These are phyloP conservation scores for Hemiscyllium ocellatum DNA, from an alignment of 2,113 vertebrate species.

Conservation along the genomic window DNA sequence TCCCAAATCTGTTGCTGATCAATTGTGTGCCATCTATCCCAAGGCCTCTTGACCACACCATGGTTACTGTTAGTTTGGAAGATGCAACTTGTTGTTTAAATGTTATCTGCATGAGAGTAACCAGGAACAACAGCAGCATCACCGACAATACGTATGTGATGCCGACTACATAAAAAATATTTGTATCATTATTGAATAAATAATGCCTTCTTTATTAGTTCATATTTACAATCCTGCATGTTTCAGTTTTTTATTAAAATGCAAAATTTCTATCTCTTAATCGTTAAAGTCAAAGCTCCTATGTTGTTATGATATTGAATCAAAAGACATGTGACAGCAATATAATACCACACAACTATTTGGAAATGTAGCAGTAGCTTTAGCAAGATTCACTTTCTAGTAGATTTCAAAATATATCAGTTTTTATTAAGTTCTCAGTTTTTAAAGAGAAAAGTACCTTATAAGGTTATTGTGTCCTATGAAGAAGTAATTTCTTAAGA, in stretches of 20 bases:
- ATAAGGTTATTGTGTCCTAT: slow-evolving; percentile 14
- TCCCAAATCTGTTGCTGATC: not conserved
- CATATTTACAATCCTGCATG: not conserved
- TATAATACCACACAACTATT: not conserved
- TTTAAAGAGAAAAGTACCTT: not conserved
- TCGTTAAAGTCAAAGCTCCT: not conserved
- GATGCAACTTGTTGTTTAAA: not conserved
- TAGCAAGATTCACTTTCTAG: not conserved
- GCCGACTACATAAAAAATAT: not conserved
- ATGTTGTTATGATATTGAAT: not conserved
- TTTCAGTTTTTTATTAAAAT: not conserved
- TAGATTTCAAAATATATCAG: not conserved
- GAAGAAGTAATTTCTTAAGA: not conserved
- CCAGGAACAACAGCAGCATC: not conserved
- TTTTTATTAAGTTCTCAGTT: slow-evolving; percentile 21
- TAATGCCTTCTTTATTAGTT: not conserved
- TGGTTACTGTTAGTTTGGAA: not conserved
- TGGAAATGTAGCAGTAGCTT: not conserved
- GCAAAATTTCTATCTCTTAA: not conserved
- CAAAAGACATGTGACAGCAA: not conserved
- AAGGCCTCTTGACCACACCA: not conserved
- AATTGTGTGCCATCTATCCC: not conserved
- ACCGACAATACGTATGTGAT: not conserved
- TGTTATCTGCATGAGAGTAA: not conserved
- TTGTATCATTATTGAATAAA: not conserved